These are phyloP conservation scores for Mimumesa dahlbomi DNA, from an alignment of 2,888 invertebrate genomes.

Conservation along the genomic window DNA sequence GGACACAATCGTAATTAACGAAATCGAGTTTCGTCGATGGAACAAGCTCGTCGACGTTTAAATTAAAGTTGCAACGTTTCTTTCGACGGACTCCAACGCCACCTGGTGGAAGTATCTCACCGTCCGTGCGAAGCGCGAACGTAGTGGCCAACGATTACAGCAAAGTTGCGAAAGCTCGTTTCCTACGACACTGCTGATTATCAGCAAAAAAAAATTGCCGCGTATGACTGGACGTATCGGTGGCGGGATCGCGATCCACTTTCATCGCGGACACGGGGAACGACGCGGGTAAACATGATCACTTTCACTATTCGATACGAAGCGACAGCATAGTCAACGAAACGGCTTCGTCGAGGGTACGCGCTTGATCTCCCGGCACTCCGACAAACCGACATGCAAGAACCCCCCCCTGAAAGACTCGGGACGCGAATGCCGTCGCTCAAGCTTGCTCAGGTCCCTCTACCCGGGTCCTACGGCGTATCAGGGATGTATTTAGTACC, in stretches of 20 bases:
- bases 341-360: slow-evolving; percentile 16
- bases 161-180: not conserved
- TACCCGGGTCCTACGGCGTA: slow-evolving; percentile 50
- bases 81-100: slow-evolving; percentile 36
- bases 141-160: not conserved
- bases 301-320: slow-evolving; percentile 51
- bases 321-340: slow-evolving; percentile 18
- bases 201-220: slow-evolving; percentile 8
- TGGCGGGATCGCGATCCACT: slow-evolving; percentile 5
- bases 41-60: no score
- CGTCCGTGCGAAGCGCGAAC: no score
- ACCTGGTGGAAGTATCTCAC: slow-evolving; percentile 36
- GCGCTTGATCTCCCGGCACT: slow-evolving; percentile 28
- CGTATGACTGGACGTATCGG: not conserved
- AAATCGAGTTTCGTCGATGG: not conserved
- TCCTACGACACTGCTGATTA: not conserved
- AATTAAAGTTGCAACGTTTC: slow-evolving; percentile 23
- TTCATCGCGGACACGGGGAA: slow-evolving; percentile 14
- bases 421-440: slow-evolving; percentile 68
- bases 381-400: slow-evolving; percentile 43
- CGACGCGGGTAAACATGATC: slow-evolving; percentile 9
- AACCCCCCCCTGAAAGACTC: slow-evolving; percentile 68
- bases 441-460: slow-evolving; percentile 56
- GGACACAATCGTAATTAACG: no score
- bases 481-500: slow-evolving; percentile 52